Evolutionary conservation across 2,797 vertebrate genomes (phyloP).

Genomic region (Yasuhikotakia modesta): DNA sequence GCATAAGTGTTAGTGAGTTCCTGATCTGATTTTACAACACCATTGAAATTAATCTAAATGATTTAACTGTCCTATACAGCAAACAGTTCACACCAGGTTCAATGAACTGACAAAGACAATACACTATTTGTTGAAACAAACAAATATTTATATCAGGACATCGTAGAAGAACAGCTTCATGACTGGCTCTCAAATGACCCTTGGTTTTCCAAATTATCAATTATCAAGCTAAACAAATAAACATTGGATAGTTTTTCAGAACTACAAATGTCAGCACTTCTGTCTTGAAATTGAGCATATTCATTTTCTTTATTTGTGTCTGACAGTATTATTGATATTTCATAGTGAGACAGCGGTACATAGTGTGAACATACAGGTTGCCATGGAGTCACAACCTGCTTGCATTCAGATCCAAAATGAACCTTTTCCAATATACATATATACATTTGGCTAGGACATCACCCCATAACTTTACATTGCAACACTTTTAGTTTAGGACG

Average conservation of each 20-base stretch:
- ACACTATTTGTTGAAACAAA: background rate
- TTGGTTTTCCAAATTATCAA: constrained; percentile 67
- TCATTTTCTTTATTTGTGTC: constrained; percentile 61
- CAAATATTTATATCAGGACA: background rate
- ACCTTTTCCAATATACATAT: no score
- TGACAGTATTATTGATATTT: constrained; percentile 74
- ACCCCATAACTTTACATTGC: no score
- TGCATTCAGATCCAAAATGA: constrained; percentile 15
- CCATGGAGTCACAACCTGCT: background rate
- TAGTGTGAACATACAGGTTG: constrained; percentile 3
- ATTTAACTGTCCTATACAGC: background rate
- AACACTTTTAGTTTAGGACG: no score
- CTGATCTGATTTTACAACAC: background rate
- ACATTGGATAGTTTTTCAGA: constrained; percentile 55
- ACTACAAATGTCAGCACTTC: constrained; percentile 72
- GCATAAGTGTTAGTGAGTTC: constrained; percentile 70
- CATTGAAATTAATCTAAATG: background rate
- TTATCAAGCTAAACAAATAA: constrained; percentile 9
- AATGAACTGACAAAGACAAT: background rate
- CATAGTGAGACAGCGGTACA: constrained; percentile 5
- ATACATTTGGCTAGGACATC: no score
- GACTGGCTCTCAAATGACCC: no score
- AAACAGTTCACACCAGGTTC: background rate
- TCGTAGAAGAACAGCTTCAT: no score
- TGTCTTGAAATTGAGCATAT: constrained; percentile 69